A percentile compares a stretch with the other conserved stretches of the same genome.
These are phyloP conservation scores for Podotricha telesiphe DNA, from an alignment of 2,888 invertebrate species.

Conservation along the genomic window DNA sequence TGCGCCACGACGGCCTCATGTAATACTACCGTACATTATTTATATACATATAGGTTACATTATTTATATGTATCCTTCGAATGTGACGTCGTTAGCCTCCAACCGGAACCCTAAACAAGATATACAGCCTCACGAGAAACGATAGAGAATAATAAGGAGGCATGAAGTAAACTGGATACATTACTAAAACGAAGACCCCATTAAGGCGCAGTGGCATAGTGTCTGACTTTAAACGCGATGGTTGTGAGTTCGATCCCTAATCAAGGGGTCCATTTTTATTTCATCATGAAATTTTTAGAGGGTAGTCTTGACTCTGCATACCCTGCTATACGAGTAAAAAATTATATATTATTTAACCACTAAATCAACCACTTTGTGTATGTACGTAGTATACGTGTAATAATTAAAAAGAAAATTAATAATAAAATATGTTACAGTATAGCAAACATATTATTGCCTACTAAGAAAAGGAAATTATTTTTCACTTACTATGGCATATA, in stretches of 20 bases:
- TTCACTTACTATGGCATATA: neutral
- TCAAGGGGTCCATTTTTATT: no score
- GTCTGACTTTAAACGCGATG: neutral
- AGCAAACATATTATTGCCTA: neutral
- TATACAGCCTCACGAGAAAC: constrained; percentile 33
- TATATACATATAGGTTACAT: constrained; percentile 4
- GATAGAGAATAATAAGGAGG: neutral
- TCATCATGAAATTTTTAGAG: no score
- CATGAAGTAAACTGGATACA: neutral
- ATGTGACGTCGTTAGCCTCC: constrained; percentile 34
- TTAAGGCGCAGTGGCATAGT: neutral
- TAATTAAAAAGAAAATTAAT: no score
- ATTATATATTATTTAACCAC: no score
- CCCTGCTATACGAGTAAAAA: no score
- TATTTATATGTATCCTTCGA: neutral
- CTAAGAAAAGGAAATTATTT: no score
- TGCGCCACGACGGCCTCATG: no score
- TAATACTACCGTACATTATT: no score
- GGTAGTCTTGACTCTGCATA: no score
- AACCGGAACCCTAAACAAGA: constrained; percentile 39
- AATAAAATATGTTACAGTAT: neutral
- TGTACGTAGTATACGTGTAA: no score
- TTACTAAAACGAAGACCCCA: neutral
- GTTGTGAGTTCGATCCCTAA: no score
- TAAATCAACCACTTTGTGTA: no score